Conservation (phyloP, 2,113 vertebrate species). For the Grus americana region DNA sequence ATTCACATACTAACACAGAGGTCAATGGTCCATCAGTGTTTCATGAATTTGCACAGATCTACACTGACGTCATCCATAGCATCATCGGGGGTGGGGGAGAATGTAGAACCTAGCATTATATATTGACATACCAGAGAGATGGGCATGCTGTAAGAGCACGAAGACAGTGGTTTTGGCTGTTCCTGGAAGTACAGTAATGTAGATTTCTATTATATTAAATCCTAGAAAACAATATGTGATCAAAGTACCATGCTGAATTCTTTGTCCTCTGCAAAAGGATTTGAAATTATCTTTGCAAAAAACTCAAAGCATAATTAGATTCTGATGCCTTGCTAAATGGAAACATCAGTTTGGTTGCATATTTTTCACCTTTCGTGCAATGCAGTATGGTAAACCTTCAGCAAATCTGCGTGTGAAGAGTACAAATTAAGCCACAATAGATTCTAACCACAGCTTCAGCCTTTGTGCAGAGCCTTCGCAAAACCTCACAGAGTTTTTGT, state of each 20-base stretch:
- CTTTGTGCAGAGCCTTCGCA: neutral
- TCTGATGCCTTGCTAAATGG: neutral
- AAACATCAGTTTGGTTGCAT: neutral
- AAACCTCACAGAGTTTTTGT: neutral
- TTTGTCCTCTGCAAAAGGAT: neutral
- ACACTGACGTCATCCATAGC: neutral
- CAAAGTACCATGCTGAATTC: neutral
- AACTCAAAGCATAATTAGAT: neutral
- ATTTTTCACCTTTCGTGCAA: neutral
- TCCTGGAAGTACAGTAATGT: neutral
- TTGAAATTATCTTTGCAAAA: neutral
- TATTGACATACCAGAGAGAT: neutral
- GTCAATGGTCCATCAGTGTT: neutral
- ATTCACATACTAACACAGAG: neutral
- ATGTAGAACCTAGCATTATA: neutral
- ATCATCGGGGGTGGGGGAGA: rapidly evolving
- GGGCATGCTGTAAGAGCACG: neutral
- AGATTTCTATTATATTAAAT: neutral
- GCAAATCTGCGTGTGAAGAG: neutral
- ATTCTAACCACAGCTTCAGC: neutral
- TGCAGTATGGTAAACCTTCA: neutral
- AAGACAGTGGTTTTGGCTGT: neutral
- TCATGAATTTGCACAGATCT: neutral
- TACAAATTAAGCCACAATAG: neutral
- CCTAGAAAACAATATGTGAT: neutral